phyloP scores from a whole-genome alignment of 2,888 invertebrate genomes.

The Eristalinus aeneus region DNA sequence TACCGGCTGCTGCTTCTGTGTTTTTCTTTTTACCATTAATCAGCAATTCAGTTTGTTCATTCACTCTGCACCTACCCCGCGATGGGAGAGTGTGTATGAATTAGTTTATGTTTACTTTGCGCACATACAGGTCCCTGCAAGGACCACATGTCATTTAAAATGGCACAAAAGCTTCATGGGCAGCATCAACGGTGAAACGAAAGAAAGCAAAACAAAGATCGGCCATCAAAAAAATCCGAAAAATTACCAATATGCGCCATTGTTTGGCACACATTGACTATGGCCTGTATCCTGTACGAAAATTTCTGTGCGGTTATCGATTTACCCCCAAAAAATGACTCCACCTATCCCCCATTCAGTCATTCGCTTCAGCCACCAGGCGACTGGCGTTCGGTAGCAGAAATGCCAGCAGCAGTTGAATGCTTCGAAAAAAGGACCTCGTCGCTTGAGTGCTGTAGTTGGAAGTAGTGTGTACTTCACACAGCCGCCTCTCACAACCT shows the following conservation, averaged over 20 bases:
- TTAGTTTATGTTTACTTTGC: neutral
- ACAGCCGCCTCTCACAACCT: neutral
- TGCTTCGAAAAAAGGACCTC: constrained; percentile 22
- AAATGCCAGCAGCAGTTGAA: constrained; percentile 35
- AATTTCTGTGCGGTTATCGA: constrained; percentile 65
- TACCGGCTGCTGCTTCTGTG: neutral
- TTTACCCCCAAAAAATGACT: constrained; percentile 57
- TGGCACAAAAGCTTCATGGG: constrained; percentile 60
- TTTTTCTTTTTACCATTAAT: constrained; percentile 42
- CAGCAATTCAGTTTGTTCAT: constrained; percentile 63
- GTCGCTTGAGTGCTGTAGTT: constrained; percentile 7
- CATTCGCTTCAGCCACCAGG: neutral
- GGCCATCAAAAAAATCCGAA: neutral
- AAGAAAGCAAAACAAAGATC: constrained; percentile 51
- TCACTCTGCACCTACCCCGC: neutral
- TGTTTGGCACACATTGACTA: constrained; percentile 67
- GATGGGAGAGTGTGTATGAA: neutral
- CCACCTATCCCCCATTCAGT: constrained; percentile 1
- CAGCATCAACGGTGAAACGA: constrained; percentile 42
- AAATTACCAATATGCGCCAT: constrained; percentile 43
- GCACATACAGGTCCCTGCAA: constrained; percentile 57
- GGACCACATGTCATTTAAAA: constrained; percentile 67
- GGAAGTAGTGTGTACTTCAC: constrained; percentile 14
- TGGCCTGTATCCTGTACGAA: constrained; percentile 15
- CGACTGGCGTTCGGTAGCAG: constrained; percentile 4